phyloP scores from a whole-genome alignment of 2,888 invertebrate species.

The Leptopilina drosophilae region DNA sequence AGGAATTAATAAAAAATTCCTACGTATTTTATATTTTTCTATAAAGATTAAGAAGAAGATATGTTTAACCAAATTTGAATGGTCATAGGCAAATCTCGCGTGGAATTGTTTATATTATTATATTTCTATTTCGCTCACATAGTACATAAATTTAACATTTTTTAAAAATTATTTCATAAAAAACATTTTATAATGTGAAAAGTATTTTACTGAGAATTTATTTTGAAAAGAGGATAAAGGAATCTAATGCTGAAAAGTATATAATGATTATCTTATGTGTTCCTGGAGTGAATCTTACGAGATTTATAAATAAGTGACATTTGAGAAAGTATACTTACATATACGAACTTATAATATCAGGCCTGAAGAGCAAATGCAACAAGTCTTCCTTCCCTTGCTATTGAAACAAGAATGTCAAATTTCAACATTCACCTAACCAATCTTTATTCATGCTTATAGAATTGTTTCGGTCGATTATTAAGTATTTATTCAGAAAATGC shows the following conservation, averaged over 20 bases:
- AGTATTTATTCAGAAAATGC: not conserved
- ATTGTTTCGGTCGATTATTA: not conserved
- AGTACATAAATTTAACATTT: no score
- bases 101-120: no score
- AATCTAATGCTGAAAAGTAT: no score
- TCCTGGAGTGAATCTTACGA: constrained; percentile 12
- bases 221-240: no score
- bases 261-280: constrained; percentile 10
- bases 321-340: constrained; percentile 16
- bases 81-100: no score
- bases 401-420: constrained; percentile 17
- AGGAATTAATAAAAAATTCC: no score
- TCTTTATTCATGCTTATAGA: constrained; percentile 4
- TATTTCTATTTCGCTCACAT: no score
- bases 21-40: no score
- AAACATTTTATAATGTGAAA: no score
- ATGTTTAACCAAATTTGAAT: no score
- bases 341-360: not conserved
- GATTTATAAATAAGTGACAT: constrained; percentile 38
- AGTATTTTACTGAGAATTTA: not conserved
- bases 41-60: no score
- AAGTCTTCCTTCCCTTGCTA: constrained; percentile 20
- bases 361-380: constrained; percentile 19
- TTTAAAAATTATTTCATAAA: no score
- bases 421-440: constrained; percentile 15